Percentiles rank a stretch among this genome's conserved stretches.
These are phyloP conservation scores for Ploceus nigricollis DNA, from an alignment of 2,113 vertebrate species.

Conservation along the genomic window DNA sequence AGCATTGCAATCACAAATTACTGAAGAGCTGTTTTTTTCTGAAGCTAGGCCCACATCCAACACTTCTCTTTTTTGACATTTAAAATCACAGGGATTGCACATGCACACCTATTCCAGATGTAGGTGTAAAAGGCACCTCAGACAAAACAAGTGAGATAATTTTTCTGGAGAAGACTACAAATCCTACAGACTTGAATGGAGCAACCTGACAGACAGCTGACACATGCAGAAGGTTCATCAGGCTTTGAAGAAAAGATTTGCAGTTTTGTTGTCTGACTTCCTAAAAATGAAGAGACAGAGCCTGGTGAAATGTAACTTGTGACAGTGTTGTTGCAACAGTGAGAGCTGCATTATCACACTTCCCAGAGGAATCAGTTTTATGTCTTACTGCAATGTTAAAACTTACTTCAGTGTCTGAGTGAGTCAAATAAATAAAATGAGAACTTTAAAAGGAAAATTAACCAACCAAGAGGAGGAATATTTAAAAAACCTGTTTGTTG, in stretches of 20 bases:
- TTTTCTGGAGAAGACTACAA: background rate
- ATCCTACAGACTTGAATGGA: background rate
- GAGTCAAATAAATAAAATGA: background rate
- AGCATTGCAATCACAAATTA: background rate
- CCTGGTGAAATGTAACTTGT: background rate
- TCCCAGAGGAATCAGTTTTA: background rate
- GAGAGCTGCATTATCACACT: background rate
- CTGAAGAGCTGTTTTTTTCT: background rate
- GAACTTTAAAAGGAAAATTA: background rate
- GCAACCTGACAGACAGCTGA: background rate
- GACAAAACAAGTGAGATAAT: background rate
- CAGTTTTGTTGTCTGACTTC: background rate
- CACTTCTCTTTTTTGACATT: background rate
- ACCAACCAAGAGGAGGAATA: background rate
- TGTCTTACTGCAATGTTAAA: background rate
- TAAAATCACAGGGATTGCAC: background rate
- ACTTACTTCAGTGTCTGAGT: background rate
- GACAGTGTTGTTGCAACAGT: background rate
- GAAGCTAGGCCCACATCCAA: background rate
- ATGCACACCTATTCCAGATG: rapidly evolving
- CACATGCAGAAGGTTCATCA: background rate
- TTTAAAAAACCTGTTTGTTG: slow-evolving; percentile 8
- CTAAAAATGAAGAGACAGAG: background rate
- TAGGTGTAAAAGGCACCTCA: background rate
- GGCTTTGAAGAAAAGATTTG: background rate